Base-by-base conservation (phyloP, 1,140 invertebrate genomes). In the Spodoptera litura region DNA sequence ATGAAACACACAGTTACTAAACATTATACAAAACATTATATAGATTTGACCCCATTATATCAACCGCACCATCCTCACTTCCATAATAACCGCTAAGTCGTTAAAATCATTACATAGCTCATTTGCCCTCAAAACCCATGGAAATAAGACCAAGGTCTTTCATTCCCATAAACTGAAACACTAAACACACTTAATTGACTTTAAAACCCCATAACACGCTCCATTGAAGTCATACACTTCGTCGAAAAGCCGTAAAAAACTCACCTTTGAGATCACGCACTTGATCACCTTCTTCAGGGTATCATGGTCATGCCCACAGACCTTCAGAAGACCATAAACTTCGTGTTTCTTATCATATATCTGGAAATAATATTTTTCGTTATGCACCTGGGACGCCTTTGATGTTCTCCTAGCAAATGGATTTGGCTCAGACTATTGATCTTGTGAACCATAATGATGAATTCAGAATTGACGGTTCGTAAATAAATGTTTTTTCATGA, bases 231-330 rank as follows among this genome's bases (percentile, higher is more conserved):
- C 49, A 25, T 25, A 70, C 49, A 49, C 59, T 53, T 59, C 31
- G 56, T 49, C 15, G 44, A 49, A 72, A 20, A 44, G 44, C 55
- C 38, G 44, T 68, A 66, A 66, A 20, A 44, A 52, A 15, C 70
- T 85, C 81, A 94, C 91, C 89, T 94, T 93, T 52, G 92, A 89
- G 35, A 94, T 94, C 86, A 94, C 92, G 88, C 92, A 94, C 78
- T 93, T 91, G 59, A 94, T 83, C 85, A 94, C 92, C 87, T 94
- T 93, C 86, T 89, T 90, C 74, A 93, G 78, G 0, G 91, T 86
- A 77, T 91, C 91, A 80, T 94, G 92, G n/a, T 93, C 88, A 80
- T 94, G 92, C 0, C 91, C 91, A 77, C 92, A 94, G 52, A 89
- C 84, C 86, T 90, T 92, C 73, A 94, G 80, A 49, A 93, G 75